Evolutionary conservation across 1,140 invertebrate genomes (phyloP), one percentile per base, ranked within the genome.

Genomic region (Ptiloglossa arizonensis): DNA sequence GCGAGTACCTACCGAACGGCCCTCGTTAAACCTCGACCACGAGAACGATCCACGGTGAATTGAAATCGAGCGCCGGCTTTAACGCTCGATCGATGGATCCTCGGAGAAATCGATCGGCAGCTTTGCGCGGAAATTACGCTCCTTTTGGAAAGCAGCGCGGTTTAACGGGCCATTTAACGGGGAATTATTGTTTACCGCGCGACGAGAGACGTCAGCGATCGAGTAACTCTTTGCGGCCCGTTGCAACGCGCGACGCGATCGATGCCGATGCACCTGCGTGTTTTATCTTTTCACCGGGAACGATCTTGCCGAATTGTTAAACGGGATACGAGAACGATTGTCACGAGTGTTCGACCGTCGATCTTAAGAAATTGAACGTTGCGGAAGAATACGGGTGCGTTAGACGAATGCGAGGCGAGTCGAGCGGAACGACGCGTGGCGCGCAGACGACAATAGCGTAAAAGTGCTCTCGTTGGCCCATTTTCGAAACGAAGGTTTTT

Each of bases 41-140:
- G n/a, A 35, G 32, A 32, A 0, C 44, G 46, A 13, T 27, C 24
- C 24, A 13, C 5, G 5, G 22, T 24, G 35, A 56, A 67, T 74
- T 29, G 56, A 74, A 66, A 41, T 5, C 35, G 46, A 56, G 38
- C 57, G 22, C 3, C 17, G 32, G 15, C 24, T 13, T 38, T 11
- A 13, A 24, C 13, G 13, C 9, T 74, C n/a, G 67, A 74, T 74
- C 67, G 67, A 74, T 67, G 50, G 13, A 17, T 56, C 71, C 48
- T 66, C 67, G 15, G 48, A 3, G 71, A 74, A 54, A 74, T 74
- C 56, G 35, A 74, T 74, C 62, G 71, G n/a, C 19, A 9, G 19
- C 24, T 6, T 27, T n/a, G 8, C 35, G 11, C 29, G 35, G 35
- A n/a, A 29, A 69, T 57, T 29, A 29, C 15, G 41, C 41, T 35